A percentile compares a stretch with the other conserved stretches of the same genome.
These are phyloP conservation scores for Margaritifera margaritifera DNA, from an alignment of 2,888 invertebrate species.

Conservation along the genomic window DNA sequence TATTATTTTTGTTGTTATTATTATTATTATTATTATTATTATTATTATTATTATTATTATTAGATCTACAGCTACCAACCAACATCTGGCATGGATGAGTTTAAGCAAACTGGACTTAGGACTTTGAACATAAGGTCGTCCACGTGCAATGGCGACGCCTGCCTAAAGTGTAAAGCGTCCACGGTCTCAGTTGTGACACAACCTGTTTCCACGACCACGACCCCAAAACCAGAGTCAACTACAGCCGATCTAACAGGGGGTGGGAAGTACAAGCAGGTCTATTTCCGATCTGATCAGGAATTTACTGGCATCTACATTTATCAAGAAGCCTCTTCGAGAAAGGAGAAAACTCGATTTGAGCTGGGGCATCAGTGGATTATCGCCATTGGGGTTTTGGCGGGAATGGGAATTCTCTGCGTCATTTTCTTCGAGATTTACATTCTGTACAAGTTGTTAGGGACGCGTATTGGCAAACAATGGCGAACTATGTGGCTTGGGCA, in stretches of 20 bases:
- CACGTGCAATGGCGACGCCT: conserved; percentile 35
- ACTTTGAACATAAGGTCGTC: conserved; percentile 13
- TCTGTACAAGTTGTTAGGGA: conserved; percentile 83
- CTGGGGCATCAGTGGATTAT: conserved; percentile 82
- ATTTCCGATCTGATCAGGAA: conserved; percentile 46
- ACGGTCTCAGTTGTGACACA: conserved; percentile 20
- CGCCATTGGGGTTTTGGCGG: conserved; percentile 88
- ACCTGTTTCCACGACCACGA: conserved; percentile 21
- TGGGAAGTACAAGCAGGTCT: conserved; percentile 14
- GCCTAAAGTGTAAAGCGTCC: conserved; percentile 44
- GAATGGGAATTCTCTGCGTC: conserved; percentile 88
- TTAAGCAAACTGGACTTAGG: neutral
- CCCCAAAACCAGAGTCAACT: conserved; percentile 6
- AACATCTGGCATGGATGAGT: neutral
- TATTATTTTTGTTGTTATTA: no score
- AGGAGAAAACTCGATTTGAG: conserved; percentile 47
- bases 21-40: no score
- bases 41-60: conserved; percentile 4
- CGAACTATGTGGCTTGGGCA: conserved; percentile 73
- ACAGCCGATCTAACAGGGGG: conserved; percentile 34
- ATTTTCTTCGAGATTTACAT: conserved; percentile 90
- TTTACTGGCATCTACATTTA: conserved; percentile 53
- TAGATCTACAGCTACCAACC: conserved; percentile 23
- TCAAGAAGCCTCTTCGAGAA: conserved; percentile 12
- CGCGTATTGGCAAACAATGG: conserved; percentile 76